Conservation (phyloP, 1,140 invertebrate genomes). For the Drosophila mauritiana region DNA sequence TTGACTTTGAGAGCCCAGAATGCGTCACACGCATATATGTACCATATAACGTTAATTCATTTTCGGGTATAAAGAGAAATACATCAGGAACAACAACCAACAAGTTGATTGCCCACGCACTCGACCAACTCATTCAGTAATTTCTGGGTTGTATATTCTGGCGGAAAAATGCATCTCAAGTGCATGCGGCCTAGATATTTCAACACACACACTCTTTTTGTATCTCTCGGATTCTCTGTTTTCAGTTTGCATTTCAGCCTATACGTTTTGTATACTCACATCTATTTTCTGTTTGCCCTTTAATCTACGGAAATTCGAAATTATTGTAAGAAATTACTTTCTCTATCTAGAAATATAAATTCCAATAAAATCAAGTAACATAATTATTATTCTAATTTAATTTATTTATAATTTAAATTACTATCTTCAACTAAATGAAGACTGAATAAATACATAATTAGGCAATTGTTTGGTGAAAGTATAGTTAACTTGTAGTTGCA, state of each 20-base stretch:
- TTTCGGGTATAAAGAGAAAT: slow-evolving; percentile 40
- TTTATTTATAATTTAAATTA: no score
- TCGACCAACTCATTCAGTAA: slow-evolving; percentile 53
- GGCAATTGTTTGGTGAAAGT: neutral
- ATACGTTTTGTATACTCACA: neutral
- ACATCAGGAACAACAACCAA: slow-evolving; percentile 21
- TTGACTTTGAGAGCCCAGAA: slow-evolving; percentile 76
- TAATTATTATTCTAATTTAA: no score
- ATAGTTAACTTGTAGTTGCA: neutral
- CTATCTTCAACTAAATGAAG: no score
- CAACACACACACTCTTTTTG: neutral
- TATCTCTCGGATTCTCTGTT: slow-evolving; percentile 9
- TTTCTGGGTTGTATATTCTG: slow-evolving; percentile 40
- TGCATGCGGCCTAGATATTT: slow-evolving; percentile 42
- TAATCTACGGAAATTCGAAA: neutral
- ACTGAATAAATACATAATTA: neutral
- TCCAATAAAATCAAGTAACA: no score
- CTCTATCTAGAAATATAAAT: no score
- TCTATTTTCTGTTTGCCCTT: neutral
- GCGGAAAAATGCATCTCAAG: slow-evolving; percentile 62
- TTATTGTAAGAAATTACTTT: neutral
- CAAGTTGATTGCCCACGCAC: slow-evolving; percentile 62
- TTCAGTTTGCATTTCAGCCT: neutral
- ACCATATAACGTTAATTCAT: slow-evolving; percentile 69
- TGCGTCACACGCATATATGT: slow-evolving; percentile 75